Evolutionary conservation across 2,888 invertebrate genomes (phyloP).

Genomic region (Blastobasis adustella): DNA sequence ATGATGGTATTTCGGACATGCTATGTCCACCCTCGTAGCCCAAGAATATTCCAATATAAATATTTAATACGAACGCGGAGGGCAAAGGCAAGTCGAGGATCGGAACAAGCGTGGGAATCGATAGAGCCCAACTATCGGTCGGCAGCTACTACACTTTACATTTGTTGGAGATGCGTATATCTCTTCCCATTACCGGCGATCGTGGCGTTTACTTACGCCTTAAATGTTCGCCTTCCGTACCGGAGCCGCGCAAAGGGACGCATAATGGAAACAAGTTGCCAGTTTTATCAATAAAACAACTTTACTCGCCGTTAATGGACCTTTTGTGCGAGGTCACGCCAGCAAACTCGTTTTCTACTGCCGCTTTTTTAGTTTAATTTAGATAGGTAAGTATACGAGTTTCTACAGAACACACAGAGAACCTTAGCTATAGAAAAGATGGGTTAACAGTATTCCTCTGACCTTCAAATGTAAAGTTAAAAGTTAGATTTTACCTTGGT

Average conservation of each 20-base stretch:
- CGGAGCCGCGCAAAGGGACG: conserved; percentile 11
- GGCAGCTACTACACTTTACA: conserved; percentile 11
- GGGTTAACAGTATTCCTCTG: too few relatives aligned
- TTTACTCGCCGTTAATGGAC: conserved; percentile 9
- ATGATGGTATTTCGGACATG: too few relatives aligned
- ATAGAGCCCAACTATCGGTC: conserved; percentile 34
- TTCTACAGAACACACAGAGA: too few relatives aligned
- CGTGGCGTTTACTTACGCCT: conserved; percentile 25
- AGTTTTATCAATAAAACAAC: conserved; percentile 27
- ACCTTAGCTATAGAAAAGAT: too few relatives aligned
- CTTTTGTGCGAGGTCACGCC: conserved; percentile 4
- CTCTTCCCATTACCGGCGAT: conserved; percentile 27
- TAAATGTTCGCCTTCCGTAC: conserved; percentile 20
- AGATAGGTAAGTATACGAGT: too few relatives aligned
- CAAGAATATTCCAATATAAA: conserved; percentile 27
- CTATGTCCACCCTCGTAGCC: too few relatives aligned
- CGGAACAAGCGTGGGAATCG: conserved; percentile 33
- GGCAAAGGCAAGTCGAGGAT: conserved; percentile 22
- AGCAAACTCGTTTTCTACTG: not conserved
- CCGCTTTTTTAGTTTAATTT: too few relatives aligned
- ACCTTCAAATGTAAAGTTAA: too few relatives aligned
- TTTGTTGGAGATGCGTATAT: conserved; percentile 11
- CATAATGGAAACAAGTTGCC: conserved; percentile 16
- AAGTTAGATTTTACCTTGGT: too few relatives aligned
- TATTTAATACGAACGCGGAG: conserved; percentile 41